Conservation (phyloP, 2,113 vertebrate species). For the Pangasianodon gigas region DNA sequence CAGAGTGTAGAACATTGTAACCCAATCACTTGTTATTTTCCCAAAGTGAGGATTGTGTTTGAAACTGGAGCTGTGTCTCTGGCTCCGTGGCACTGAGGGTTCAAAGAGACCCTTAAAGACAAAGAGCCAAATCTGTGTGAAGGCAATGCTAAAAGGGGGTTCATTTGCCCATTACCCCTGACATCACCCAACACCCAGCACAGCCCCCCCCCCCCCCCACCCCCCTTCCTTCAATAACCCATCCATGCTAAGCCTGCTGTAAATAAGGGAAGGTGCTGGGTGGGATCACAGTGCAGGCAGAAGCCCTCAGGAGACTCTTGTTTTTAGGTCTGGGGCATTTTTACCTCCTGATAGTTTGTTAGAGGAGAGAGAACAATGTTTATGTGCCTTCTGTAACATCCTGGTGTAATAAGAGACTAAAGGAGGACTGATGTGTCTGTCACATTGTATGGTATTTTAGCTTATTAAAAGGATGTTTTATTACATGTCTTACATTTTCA, state of each 20-base stretch:
- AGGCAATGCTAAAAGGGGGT: background rate
- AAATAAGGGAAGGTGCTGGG: constrained; percentile 14
- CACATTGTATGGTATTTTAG: no score
- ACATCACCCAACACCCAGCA: background rate
- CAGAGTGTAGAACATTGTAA: constrained; percentile 45
- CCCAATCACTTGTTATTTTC: constrained; percentile 52
- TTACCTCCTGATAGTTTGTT: constrained; percentile 7
- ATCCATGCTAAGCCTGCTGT: constrained; percentile 4
- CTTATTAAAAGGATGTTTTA: background rate
- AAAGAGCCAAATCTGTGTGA: constrained; percentile 33
- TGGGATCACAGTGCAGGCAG: constrained; percentile 40
- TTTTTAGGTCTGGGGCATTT: constrained; percentile 18
- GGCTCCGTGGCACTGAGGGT: constrained; percentile 30
- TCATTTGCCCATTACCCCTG: background rate
- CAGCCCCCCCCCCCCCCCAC: background rate
- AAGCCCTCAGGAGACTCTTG: constrained; percentile 34
- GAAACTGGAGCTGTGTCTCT: constrained; percentile 60
- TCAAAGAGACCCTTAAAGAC: constrained; percentile 36
- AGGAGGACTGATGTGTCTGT: background rate
- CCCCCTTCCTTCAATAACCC: no score
- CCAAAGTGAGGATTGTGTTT: constrained; percentile 55
- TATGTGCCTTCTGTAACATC: background rate
- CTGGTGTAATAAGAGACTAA: constrained; percentile 14
- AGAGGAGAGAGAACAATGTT: constrained; percentile 5
- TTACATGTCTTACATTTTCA: background rate